Conservation (phyloP, 2,797 vertebrate species). For the Avahi laniger region DNA sequence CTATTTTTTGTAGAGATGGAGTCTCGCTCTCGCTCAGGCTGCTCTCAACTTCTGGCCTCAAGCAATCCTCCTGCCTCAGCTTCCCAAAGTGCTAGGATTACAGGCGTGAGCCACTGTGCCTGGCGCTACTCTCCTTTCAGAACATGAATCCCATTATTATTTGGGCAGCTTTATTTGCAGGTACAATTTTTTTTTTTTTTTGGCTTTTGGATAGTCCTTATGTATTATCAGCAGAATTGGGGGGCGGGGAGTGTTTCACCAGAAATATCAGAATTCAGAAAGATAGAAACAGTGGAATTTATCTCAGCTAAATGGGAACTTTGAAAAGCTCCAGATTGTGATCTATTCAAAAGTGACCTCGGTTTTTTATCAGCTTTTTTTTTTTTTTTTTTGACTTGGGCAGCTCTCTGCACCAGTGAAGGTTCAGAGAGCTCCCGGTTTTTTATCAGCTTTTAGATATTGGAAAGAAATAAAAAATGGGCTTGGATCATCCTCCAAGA, state of each 20-base stretch:
- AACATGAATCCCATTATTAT: slow-evolving; percentile 20
- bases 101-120: background rate
- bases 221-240: background rate
- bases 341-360: slow-evolving; percentile 11
- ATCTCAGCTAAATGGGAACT: slow-evolving; percentile 9
- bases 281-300: background rate
- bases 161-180: background rate
- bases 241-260: background rate
- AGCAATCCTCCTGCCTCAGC: background rate
- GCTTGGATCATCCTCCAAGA: background rate
- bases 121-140: background rate
- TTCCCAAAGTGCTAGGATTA: background rate
- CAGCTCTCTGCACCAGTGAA: too few species aligned
- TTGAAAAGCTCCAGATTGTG: background rate
- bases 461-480: background rate
- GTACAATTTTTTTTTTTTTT: background rate
- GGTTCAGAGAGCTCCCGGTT: too few species aligned
- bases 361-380: slow-evolving; percentile 34
- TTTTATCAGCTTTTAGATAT: slow-evolving; percentile 24
- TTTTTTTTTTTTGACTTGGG: too few species aligned
- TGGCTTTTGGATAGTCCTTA: background rate
- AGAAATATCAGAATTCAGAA: slow-evolving; percentile 42
- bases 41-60: background rate
- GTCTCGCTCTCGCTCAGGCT: background rate
- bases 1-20: too few species aligned